phyloP scores from a whole-genome alignment of 2,888 invertebrate genomes.

The Podabrus alpinus region DNA sequence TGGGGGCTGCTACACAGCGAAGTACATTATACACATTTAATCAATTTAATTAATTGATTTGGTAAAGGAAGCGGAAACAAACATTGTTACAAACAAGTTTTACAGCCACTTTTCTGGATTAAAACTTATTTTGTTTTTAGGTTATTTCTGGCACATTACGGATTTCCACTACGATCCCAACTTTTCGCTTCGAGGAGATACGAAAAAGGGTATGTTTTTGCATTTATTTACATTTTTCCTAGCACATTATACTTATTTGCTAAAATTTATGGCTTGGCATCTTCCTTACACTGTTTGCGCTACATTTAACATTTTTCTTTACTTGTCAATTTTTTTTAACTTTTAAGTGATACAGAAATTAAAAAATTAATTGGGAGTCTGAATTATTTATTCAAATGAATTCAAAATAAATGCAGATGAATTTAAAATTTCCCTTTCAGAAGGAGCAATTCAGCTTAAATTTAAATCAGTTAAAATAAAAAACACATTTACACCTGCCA shows the following conservation, averaged over 20 bases:
- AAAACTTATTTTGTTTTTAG: slow-evolving; percentile 63
- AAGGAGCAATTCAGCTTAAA: background rate
- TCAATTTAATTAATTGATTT: slow-evolving; percentile 22
- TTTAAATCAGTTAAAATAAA: background rate
- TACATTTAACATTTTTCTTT: slow-evolving; percentile 14
- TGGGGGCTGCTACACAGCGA: too few relatives aligned
- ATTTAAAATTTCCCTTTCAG: background rate
- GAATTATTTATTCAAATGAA: background rate
- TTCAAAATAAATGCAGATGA: background rate
- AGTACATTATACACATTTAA: slow-evolving; percentile 7
- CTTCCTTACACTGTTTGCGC: slow-evolving; percentile 13
- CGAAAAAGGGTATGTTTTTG: slow-evolving; percentile 71
- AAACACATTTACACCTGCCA: background rate
- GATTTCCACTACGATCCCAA: slow-evolving; percentile 90
- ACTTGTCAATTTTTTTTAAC: background rate
- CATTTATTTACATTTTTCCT: slow-evolving; percentile 25
- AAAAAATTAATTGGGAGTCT: background rate
- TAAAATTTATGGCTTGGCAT: slow-evolving; percentile 17
- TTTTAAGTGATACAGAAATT: background rate
- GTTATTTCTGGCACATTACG: slow-evolving; percentile 94
- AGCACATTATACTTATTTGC: slow-evolving; percentile 12
- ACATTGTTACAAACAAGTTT: slow-evolving; percentile 23
- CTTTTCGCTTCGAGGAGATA: slow-evolving; percentile 77
- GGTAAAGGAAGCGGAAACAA: slow-evolving; percentile 13
- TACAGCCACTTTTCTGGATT: slow-evolving; percentile 29